Conservation (phyloP, 1,140 invertebrate species). For the Drosophila ironensis region DNA sequence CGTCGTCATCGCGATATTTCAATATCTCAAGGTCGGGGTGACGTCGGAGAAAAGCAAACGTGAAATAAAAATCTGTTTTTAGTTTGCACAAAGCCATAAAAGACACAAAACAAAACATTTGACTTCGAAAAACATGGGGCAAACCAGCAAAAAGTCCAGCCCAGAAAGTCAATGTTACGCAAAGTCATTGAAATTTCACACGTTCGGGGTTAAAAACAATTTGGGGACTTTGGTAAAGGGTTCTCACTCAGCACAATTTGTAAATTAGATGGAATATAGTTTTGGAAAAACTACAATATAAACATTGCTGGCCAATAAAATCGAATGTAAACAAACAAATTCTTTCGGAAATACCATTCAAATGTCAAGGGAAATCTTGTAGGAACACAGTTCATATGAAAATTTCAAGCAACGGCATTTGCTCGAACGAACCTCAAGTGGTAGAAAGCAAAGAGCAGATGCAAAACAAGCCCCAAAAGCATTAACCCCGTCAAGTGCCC, state of each 20-base stretch:
- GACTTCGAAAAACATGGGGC: background rate
- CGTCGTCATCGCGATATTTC: conserved; percentile 44
- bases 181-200: conserved; percentile 23
- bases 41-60: conserved; percentile 20
- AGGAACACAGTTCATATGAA: conserved; percentile 1
- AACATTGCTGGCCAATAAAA: too few species aligned
- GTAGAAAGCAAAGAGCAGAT: conserved; percentile 13
- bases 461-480: conserved; percentile 2
- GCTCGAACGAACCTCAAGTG: conserved; percentile 28
- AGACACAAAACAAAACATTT: conserved; percentile 1
- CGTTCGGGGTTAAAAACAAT: too few species aligned
- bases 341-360: too few species aligned
- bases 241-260: too few species aligned
- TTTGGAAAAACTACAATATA: too few species aligned
- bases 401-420: conserved; percentile 12
- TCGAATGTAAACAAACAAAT: too few species aligned
- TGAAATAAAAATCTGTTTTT: conserved; percentile 71
- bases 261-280: too few species aligned
- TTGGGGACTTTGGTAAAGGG: too few species aligned
- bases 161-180: conserved; percentile 27
- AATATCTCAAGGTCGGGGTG: conserved; percentile 60
- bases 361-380: too few species aligned
- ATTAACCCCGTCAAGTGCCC: conserved; percentile 52
- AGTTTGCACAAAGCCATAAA: conserved; percentile 45
- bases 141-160: conserved; percentile 6